phyloP scores from a whole-genome alignment of 2,113 vertebrate genomes.

The Aldabrachelys gigantea region DNA sequence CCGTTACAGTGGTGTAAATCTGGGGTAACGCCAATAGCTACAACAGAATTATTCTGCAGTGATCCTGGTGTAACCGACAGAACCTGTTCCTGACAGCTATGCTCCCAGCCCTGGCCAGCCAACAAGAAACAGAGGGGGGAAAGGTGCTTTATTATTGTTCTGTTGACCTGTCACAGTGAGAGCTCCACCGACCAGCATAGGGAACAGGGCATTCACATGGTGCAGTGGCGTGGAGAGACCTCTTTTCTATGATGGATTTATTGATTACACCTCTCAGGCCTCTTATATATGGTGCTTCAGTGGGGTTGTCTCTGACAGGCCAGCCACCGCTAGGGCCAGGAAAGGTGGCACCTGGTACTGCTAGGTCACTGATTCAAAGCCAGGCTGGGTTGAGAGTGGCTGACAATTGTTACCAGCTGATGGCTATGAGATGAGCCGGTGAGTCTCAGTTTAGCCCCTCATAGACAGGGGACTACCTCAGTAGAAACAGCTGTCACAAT shows the following conservation, averaged over 20 bases:
- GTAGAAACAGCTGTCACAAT: not conserved
- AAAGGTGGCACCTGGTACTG: not conserved
- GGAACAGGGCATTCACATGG: conserved; percentile 47
- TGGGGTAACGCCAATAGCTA: not conserved
- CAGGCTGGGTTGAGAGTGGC: not conserved
- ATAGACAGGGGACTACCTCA: rapidly evolving
- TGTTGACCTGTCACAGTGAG: conserved; percentile 10
- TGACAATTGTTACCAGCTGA: not conserved
- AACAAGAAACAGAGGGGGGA: not conserved
- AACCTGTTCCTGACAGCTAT: not conserved
- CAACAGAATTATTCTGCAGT: not conserved
- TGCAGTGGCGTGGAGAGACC: conserved; percentile 54
- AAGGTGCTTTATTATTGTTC: conserved; percentile 55
- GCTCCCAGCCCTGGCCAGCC: conserved; percentile 41
- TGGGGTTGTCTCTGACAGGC: not conserved
- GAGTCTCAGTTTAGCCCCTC: not conserved
- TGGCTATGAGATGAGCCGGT: not conserved
- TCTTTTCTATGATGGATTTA: conserved; percentile 42
- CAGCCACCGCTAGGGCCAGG: not conserved
- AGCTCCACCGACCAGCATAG: not conserved
- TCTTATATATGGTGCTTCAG: not conserved
- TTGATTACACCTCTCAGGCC: conserved; percentile 3
- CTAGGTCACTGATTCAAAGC: not conserved
- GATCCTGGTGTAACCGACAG: not conserved
- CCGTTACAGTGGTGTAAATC: conserved; percentile 23